Evolutionary conservation across 2,113 vertebrate genomes (phyloP).

Genomic region (Taurulus bubalis): DNA sequence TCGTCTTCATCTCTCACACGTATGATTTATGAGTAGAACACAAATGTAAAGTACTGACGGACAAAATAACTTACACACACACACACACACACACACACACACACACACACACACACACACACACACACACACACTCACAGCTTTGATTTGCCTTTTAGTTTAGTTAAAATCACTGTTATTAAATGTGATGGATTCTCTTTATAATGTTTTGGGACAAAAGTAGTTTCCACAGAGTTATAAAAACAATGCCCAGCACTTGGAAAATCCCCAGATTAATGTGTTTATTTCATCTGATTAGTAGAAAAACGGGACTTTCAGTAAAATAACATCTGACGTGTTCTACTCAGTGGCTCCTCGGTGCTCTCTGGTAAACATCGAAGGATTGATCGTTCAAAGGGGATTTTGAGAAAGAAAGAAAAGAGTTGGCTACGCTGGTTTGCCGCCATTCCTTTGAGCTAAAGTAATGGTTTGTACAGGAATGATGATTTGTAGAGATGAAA

Average conservation of each 20-base stretch:
- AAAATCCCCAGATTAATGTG: conserved; percentile 58
- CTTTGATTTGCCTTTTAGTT: background rate
- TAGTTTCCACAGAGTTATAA: conserved; percentile 46
- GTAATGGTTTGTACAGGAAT: conserved; percentile 42
- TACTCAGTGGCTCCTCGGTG: conserved; percentile 29
- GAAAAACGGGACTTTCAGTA: conserved; percentile 51
- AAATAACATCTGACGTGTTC: conserved; percentile 66
- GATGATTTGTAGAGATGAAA: conserved; percentile 23
- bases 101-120: background rate
- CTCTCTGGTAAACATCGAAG: conserved; percentile 33
- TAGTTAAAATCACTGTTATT: conserved; percentile 27
- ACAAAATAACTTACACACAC: background rate
- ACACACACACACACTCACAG: background rate
- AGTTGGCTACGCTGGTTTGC: conserved; percentile 30
- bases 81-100: background rate
- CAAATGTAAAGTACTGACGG: background rate
- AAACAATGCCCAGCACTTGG: conserved; percentile 49
- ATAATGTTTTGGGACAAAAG: conserved; percentile 42
- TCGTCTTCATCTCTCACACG: background rate
- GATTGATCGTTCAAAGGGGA: conserved; percentile 59
- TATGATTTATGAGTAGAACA: conserved; percentile 19
- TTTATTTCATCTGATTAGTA: conserved; percentile 63
- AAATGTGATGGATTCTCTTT: conserved; percentile 52
- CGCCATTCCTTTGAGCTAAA: conserved; percentile 51
- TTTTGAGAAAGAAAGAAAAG: conserved; percentile 17